Conservation (phyloP, 1,140 invertebrate species). For the Propsilocerus akamusi region DNA sequence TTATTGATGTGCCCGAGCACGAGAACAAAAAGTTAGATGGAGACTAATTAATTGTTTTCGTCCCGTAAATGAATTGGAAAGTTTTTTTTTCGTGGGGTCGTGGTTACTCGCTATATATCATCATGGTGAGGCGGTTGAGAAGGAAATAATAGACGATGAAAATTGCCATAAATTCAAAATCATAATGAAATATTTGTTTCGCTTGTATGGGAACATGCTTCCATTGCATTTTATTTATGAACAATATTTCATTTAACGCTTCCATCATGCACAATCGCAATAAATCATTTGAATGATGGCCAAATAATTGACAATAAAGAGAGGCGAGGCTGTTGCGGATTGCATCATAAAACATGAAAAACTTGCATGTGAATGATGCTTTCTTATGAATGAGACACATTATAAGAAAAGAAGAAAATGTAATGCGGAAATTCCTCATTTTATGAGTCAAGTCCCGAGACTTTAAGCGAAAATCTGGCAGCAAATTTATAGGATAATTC, state of each 20-base stretch:
- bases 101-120: too few relatives aligned
- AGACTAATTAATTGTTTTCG: constrained; percentile 1
- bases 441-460: too few relatives aligned
- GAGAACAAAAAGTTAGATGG: background rate
- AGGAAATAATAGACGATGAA: too few relatives aligned
- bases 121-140: too few relatives aligned
- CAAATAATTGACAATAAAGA: constrained; percentile 1
- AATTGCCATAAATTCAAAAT: background rate
- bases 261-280: background rate
- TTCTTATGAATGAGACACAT: too few relatives aligned
- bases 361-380: too few relatives aligned
- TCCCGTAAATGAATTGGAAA: too few relatives aligned
- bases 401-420: too few relatives aligned
- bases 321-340: too few relatives aligned
- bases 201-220: background rate
- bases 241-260: background rate
- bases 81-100: too few relatives aligned
- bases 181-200: background rate
- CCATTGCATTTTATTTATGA: background rate
- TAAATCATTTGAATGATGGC: background rate
- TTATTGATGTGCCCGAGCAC: background rate
- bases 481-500: background rate
- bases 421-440: background rate
- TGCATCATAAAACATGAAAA: too few relatives aligned
- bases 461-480: background rate